Base-by-base conservation (phyloP, 1,140 invertebrate species). In the Nylanderia fulva region DNA sequence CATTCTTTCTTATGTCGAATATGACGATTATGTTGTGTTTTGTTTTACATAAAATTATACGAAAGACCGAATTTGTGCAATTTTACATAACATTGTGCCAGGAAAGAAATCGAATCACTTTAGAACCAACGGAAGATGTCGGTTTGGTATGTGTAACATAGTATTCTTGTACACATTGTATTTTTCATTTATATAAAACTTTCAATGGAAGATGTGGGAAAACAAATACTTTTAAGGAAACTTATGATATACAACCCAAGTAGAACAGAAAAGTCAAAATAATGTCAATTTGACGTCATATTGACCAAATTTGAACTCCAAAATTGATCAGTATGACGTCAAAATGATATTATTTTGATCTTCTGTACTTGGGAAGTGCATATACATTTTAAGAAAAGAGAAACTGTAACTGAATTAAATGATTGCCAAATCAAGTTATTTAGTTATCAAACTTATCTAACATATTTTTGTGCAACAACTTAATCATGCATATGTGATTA, bases 1-100 rank as follows among this genome's bases (percentile, higher is more conserved):
- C 98, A 90, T 99, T 98, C 94, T 98, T 99, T 92, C 94, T 96
- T 18, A 95, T 98, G 18, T 98, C 98, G 21, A 97, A 97, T 68
- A 91, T 96, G 0, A 96, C 97, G 18, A 96, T 98, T 11, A 94
- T 96, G 9, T 94, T 96, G 13, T 98, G 98, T 87, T 98, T 97
- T 86, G 94, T 97, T 86, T 93, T 98, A 42, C 97, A 98, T 90
- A 96, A 97, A 92, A 92, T 97, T 9, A 96, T 98, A 72, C 96
- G 97, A 87, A 96, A 96, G 74, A 97, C 97, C 45, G 97, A 97
- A 8, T 98, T 98, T 91, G 97, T 98, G 61, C 96, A 97, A 86
- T 98, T 97, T 91, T 98, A 98, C 88, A 95, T 98, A 84, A 96
- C 95, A 21, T 93, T 97, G 7, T 98, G 97, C 80, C 96, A 96